phyloP scores from a whole-genome alignment of 2,797 vertebrate genomes.

The Notamacropus eugenii region DNA sequence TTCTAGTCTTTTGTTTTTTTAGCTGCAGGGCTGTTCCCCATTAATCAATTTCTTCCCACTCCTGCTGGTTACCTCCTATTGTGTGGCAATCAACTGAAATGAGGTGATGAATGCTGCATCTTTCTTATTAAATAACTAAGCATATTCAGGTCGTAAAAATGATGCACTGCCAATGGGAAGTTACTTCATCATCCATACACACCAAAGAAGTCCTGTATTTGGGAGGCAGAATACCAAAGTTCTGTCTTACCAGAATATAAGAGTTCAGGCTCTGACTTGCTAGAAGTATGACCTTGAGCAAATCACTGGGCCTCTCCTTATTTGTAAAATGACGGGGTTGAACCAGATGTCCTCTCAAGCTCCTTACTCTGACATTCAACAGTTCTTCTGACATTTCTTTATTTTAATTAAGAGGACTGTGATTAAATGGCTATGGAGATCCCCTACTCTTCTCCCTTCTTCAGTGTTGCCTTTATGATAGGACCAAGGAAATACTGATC shows the following conservation, averaged over 20 bases:
- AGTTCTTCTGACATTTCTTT: not conserved
- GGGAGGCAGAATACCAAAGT: not conserved
- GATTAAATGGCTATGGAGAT: not conserved
- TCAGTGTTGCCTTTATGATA: not conserved
- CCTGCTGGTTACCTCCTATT: not conserved
- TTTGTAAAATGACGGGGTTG: not conserved
- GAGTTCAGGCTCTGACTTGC: not conserved
- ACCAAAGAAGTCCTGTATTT: not conserved
- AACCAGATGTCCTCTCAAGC: not conserved
- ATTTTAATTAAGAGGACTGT: not conserved
- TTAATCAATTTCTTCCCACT: not conserved
- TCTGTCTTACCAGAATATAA: not conserved
- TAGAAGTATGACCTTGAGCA: not conserved
- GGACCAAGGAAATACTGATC: not conserved
- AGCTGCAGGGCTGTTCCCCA: not conserved
- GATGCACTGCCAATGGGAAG: not conserved
- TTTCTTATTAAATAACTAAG: not conserved
- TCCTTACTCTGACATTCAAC: not conserved
- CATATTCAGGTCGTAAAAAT: not conserved
- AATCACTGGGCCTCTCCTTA: not conserved
- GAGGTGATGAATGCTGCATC: not conserved
- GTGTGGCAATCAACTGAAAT: not conserved
- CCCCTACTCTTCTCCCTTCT: not conserved
- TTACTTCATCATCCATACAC: not conserved
- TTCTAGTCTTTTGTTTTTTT: not conserved